Percentiles rank a stretch among this genome's conserved stretches.
Evolutionary conservation across 37 sponge, comb jelly and placozoan genomes (phyloP).

Genomic region (Oscarella lobularis): DNA sequence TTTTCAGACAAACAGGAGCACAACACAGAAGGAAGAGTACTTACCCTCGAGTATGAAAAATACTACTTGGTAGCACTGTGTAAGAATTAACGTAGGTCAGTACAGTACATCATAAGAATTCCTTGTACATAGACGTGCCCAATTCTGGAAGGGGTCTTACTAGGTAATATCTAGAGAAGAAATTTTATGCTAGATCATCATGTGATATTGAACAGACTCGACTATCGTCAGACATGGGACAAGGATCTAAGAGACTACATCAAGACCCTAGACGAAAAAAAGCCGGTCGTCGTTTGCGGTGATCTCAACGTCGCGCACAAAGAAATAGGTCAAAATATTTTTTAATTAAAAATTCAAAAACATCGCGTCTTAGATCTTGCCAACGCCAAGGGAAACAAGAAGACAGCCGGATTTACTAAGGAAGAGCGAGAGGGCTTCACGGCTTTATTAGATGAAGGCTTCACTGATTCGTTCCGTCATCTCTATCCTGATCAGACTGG

Average conservation of each 20-base stretch:
- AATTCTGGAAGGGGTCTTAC: constrained; percentile 74
- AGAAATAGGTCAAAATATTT: constrained; percentile 48
- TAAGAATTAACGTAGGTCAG: no score
- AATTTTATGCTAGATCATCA: not conserved
- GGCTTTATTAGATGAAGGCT: constrained; percentile 44
- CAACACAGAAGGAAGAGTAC: constrained; percentile 85
- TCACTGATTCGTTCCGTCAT: constrained; percentile 76
- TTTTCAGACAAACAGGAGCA: constrained; percentile 51
- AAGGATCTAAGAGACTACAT: constrained; percentile 51
- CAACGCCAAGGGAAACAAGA: constrained; percentile 70
- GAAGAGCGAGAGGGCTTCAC: constrained; percentile 85
- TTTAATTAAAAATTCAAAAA: not conserved
- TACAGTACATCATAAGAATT: no score
- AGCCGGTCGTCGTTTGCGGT: constrained; percentile 83
- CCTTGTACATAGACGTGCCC: constrained; percentile 52
- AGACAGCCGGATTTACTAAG: constrained; percentile 81
- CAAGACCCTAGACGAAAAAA: constrained; percentile 46
- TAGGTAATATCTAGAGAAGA: constrained; percentile 21
- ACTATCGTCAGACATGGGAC: constrained; percentile 68
- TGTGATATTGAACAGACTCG: constrained; percentile 17
- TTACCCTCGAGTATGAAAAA: constrained; percentile 74
- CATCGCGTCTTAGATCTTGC: constrained; percentile 41
- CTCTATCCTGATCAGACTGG: constrained; percentile 65
- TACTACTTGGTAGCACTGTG: constrained; percentile 61
- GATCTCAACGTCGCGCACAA: constrained; percentile 90